These are phyloP conservation scores for Echinops telfairi DNA, from an alignment of 2,113 vertebrate genomes.

Conservation along the genomic window DNA sequence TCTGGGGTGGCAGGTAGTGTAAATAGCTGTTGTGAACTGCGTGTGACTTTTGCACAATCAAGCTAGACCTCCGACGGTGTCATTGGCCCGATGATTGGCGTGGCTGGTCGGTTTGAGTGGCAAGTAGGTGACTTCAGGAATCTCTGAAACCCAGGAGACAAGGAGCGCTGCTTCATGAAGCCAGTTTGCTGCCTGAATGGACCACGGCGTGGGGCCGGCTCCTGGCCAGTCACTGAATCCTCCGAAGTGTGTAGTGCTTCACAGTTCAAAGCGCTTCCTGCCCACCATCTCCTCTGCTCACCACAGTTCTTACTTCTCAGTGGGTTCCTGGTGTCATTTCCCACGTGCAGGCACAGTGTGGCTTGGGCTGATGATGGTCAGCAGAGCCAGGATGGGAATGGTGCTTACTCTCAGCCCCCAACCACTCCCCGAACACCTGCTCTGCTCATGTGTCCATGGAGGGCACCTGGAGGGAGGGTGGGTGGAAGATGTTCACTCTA, in stretches of 20 bases:
- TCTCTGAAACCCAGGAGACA: too few species aligned
- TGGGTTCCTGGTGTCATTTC: fast-evolving
- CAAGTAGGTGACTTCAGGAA: not conserved
- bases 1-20: not conserved
- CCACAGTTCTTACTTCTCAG: too few species aligned
- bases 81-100: not conserved
- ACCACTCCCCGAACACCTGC: not conserved
- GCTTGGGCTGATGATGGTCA: not conserved
- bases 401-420: fast-evolving
- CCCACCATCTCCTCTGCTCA: too few species aligned
- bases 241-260: not conserved
- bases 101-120: not conserved
- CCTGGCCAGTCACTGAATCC: fast-evolving
- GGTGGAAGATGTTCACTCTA: not conserved
- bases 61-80: not conserved
- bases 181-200: fast-evolving
- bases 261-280: not conserved
- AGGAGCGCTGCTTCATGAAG: not conserved
- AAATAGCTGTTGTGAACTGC: not conserved
- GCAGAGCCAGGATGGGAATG: not conserved
- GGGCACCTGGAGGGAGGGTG: not conserved
- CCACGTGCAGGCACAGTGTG: not conserved
- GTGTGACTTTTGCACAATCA: not conserved
- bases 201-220: not conserved
- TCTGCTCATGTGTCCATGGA: not conserved